Conservation (phyloP, 2,797 vertebrate genomes). For the Podarcis lilfordi region DNA sequence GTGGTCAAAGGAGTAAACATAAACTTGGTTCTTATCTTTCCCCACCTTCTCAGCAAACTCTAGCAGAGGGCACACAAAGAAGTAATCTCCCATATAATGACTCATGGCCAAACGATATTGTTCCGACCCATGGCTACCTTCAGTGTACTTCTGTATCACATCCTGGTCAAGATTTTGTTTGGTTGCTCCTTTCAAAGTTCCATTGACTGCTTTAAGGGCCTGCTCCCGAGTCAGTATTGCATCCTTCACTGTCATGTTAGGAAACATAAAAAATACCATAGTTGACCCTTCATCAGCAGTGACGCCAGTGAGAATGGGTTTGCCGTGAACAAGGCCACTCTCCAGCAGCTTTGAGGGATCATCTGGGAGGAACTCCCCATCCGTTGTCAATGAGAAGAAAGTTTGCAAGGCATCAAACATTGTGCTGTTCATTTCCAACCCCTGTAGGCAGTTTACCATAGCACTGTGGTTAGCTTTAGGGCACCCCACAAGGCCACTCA, state of each 20-base stretch:
- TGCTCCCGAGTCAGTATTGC: conserved; percentile 75
- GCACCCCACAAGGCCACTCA: conserved; percentile 81
- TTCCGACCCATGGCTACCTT: conserved; percentile 62
- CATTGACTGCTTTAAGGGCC: conserved; percentile 64
- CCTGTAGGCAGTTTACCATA: conserved; percentile 28
- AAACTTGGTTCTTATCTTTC: conserved; percentile 52
- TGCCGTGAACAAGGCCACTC: conserved; percentile 63
- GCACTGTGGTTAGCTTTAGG: not conserved
- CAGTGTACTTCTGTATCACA: conserved; percentile 76
- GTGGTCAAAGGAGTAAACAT: conserved; percentile 4
- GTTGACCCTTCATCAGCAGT: conserved; percentile 79
- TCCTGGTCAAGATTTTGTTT: conserved; percentile 57
- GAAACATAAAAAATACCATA: conserved; percentile 54
- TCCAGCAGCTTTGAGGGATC: conserved; percentile 70
- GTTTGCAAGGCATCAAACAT: not conserved
- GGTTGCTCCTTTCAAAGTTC: conserved; percentile 32
- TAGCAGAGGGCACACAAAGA: conserved; percentile 72
- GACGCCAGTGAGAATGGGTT: conserved; percentile 75
- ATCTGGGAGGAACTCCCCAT: conserved; percentile 76
- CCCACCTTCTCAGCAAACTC: conserved; percentile 71
- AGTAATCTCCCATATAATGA: conserved; percentile 66
- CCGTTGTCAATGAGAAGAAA: conserved; percentile 41
- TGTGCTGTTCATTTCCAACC: not conserved
- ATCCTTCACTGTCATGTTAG: conserved; percentile 69
- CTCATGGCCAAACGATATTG: conserved; percentile 74